A percentile compares a stretch with the other conserved stretches of the same genome.
These are phyloP conservation scores for Rissa tridactyla DNA, from an alignment of 2,113 vertebrate species.

Conservation along the genomic window DNA sequence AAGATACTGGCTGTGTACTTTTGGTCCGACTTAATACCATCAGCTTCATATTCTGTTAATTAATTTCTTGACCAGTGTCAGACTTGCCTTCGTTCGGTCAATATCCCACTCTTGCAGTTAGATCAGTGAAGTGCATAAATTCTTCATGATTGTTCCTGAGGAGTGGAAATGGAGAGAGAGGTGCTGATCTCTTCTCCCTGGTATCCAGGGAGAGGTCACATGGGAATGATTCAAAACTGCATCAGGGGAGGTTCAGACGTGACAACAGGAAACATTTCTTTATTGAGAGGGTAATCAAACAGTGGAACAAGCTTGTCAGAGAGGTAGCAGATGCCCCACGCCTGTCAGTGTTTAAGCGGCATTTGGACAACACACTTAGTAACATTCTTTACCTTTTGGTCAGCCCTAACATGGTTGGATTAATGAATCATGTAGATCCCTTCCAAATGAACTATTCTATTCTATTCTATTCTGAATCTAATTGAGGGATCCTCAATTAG, in stretches of 20 bases:
- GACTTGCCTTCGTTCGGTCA: not conserved
- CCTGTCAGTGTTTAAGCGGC: not conserved
- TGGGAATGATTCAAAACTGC: not conserved
- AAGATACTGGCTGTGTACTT: not conserved
- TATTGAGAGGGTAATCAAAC: not conserved
- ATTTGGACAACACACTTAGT: not conserved
- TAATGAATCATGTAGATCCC: not conserved
- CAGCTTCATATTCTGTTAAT: not conserved
- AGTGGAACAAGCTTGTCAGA: not conserved
- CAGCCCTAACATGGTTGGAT: not conserved
- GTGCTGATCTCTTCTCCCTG: not conserved
- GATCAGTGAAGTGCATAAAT: not conserved
- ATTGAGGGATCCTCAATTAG: not conserved
- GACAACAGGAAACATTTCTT: not conserved
- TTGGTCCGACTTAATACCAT: not conserved
- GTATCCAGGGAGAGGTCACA: accelerated
- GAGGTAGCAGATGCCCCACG: not conserved
- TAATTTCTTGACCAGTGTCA: not conserved
- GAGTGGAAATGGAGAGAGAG: not conserved
- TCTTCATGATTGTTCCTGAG: not conserved
- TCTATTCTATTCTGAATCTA: not conserved
- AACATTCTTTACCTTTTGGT: not conserved
- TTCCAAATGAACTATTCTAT: not conserved
- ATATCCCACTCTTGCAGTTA: not conserved
- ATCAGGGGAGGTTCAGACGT: not conserved